phyloP scores from a whole-genome alignment of 1,140 invertebrate species.

The Drosophila pseudoananassae region DNA sequence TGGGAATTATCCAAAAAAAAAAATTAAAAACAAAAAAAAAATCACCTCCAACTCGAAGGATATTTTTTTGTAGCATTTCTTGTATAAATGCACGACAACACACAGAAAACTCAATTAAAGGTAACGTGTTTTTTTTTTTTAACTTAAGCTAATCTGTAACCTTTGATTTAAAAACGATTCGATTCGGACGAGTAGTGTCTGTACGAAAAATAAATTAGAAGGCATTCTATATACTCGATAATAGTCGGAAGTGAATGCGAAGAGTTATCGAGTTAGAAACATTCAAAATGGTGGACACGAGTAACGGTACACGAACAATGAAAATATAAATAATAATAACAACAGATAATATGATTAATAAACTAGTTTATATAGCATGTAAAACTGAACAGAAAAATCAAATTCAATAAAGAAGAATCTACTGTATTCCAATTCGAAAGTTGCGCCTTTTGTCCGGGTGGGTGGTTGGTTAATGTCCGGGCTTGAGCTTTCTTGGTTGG shows the following conservation, averaged over 20 bases:
- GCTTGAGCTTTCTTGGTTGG: neutral
- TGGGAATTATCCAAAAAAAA: slow-evolving; percentile 15
- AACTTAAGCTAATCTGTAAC: slow-evolving; percentile 31
- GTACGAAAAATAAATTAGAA: slow-evolving; percentile 10
- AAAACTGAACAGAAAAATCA: slow-evolving; percentile 81
- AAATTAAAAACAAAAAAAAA: slow-evolving; percentile 1
- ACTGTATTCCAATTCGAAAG: slow-evolving; percentile 70
- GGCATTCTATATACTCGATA: slow-evolving; percentile 1
- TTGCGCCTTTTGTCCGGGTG: neutral
- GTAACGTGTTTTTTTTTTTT: slow-evolving; percentile 39
- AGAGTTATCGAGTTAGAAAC: neutral
- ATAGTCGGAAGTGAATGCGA: slow-evolving; percentile 13
- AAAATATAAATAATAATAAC: slow-evolving; percentile 74
- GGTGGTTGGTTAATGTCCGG: too few relatives aligned
- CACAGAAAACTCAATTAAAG: slow-evolving; percentile 13
- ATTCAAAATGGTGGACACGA: slow-evolving; percentile 9
- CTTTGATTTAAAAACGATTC: slow-evolving; percentile 28
- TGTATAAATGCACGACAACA: slow-evolving; percentile 48
- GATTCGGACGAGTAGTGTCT: neutral
- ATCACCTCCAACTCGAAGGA: neutral
- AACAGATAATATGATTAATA: slow-evolving; percentile 61
- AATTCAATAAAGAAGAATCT: slow-evolving; percentile 82
- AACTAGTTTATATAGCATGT: slow-evolving; percentile 80
- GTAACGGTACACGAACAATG: slow-evolving; percentile 29
- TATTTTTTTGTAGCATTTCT: slow-evolving; percentile 53